Evolutionary conservation across 1,140 invertebrate species (phyloP).

Genomic region (Diorhabda sublineata): DNA sequence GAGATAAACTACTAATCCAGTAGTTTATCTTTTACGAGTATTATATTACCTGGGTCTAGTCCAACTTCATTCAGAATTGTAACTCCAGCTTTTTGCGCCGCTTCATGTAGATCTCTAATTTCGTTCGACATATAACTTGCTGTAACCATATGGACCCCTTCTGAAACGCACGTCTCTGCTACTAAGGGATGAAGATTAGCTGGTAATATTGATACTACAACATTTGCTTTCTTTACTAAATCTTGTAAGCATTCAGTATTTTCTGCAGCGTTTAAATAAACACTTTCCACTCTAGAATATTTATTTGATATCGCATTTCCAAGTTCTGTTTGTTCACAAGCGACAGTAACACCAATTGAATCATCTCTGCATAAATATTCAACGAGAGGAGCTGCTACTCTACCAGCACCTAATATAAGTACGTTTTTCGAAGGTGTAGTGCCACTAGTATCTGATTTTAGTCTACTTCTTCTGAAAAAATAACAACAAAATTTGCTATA

Average conservation of each 20-base stretch:
- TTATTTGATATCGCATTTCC: conserved; percentile 74
- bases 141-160: conserved; percentile 90
- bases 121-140: conserved; percentile 89
- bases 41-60: conserved; percentile 73
- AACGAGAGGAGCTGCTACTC: conserved; percentile 88
- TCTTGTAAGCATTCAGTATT: conserved; percentile 66
- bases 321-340: conserved; percentile 83
- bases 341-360: conserved; percentile 77
- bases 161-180: conserved; percentile 82
- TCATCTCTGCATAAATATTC: conserved; percentile 87
- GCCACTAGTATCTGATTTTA: conserved; percentile 51
- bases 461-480: conserved; percentile 51
- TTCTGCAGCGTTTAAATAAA: conserved; percentile 77
- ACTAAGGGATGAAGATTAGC: conserved; percentile 82
- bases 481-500: background rate
- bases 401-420: conserved; percentile 90
- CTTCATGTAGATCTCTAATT: conserved; percentile 66
- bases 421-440: conserved; percentile 58
- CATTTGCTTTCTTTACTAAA: conserved; percentile 69
- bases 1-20: too few relatives aligned
- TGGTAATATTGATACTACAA: conserved; percentile 88
- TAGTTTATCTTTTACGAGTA: too few relatives aligned
- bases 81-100: conserved; percentile 76
- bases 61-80: conserved; percentile 94
- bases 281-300: conserved; percentile 74